Percentiles rank a stretch among this genome's conserved stretches.
Conservation (phyloP, 1,140 invertebrate species). For the Penaeus japonicus region DNA sequence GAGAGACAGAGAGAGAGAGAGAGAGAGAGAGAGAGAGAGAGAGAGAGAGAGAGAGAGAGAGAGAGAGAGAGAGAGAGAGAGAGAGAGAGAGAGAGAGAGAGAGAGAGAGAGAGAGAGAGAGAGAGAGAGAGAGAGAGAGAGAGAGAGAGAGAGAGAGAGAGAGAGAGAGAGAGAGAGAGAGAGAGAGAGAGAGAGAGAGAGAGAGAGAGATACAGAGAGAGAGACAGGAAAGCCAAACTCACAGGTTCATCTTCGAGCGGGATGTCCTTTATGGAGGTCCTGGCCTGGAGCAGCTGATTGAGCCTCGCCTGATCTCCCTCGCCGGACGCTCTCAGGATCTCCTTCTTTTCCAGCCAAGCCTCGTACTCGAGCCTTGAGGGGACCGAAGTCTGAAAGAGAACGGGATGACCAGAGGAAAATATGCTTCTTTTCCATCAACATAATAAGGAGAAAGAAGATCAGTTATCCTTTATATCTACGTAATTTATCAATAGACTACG, state of each 20-base stretch:
- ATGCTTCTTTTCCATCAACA: background rate
- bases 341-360: background rate
- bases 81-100: no score
- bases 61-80: no score
- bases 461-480: no score
- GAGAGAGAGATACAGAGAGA: background rate
- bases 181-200: background rate
- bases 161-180: no score
- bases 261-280: background rate
- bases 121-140: no score
- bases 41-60: no score
- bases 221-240: background rate
- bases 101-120: no score
- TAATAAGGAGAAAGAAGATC: no score
- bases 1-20: no score
- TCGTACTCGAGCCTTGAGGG: background rate
- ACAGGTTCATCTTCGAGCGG: constrained; percentile 4
- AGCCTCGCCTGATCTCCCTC: constrained; percentile 29
- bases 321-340: background rate
- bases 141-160: no score
- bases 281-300: background rate
- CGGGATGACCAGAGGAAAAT: background rate
- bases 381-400: background rate
- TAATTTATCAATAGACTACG: no score
- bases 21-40: no score